These are phyloP conservation scores for Dryas iulia DNA, from an alignment of 1,140 invertebrate genomes.

Conservation along the genomic window DNA sequence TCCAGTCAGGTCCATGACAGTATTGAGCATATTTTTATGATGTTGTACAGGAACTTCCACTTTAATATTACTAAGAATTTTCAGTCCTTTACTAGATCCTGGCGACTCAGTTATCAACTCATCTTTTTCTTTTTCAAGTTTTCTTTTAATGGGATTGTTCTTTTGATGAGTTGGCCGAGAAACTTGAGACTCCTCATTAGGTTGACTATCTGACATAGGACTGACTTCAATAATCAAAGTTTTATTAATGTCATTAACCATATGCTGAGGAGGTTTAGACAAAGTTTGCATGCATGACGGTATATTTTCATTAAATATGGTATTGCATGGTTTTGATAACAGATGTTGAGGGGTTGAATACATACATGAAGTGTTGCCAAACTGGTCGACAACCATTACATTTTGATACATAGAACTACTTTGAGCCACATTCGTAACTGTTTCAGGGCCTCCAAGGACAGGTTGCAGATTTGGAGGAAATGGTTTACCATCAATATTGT, in stretches of 20 bases:
- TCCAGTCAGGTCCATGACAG: slow-evolving; percentile 73
- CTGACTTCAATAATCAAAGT: slow-evolving; percentile 70
- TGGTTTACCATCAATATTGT: slow-evolving; percentile 68
- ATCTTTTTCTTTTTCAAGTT: slow-evolving; percentile 36
- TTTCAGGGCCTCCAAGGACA: slow-evolving; percentile 51
- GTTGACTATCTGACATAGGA: slow-evolving; percentile 42
- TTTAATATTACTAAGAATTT: slow-evolving; percentile 78
- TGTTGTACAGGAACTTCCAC: slow-evolving; percentile 76
- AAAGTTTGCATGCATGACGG: slow-evolving; percentile 35
- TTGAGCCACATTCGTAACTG: slow-evolving; percentile 60
- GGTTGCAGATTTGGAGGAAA: slow-evolving; percentile 65
- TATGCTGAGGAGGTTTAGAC: slow-evolving; percentile 40
- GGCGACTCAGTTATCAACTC: slow-evolving; percentile 47
- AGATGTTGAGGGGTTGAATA: slow-evolving; percentile 59
- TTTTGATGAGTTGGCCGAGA: slow-evolving; percentile 19
- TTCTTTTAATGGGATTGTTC: slow-evolving; percentile 24
- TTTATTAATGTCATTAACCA: slow-evolving; percentile 56
- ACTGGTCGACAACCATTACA: slow-evolving; percentile 75
- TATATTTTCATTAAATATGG: slow-evolving; percentile 47
- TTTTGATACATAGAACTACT: slow-evolving; percentile 71
- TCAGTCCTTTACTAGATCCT: slow-evolving; percentile 64
- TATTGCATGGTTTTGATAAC: slow-evolving; percentile 47
- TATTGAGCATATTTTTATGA: slow-evolving; percentile 71
- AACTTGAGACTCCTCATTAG: slow-evolving; percentile 14
- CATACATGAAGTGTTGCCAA: slow-evolving; percentile 68